A percentile compares a stretch with the other conserved stretches of the same genome.
Evolutionary conservation across 2,113 vertebrate genomes (phyloP).

Genomic region (Cyanoliseus patagonus): DNA sequence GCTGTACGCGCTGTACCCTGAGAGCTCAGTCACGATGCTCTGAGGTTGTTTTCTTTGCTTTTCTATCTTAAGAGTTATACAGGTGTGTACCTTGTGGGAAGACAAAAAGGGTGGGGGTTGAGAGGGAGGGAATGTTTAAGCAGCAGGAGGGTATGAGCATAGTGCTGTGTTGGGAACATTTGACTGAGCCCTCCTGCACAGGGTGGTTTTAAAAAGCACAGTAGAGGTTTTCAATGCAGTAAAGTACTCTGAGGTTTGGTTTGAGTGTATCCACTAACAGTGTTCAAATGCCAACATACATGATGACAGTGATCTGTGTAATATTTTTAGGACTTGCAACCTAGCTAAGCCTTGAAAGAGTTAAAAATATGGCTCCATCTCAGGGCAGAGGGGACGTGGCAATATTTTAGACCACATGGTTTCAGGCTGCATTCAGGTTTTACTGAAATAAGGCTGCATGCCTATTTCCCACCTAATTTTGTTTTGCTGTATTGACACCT

Average conservation of each 20-base stretch:
- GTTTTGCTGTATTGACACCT: not conserved
- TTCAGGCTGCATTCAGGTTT: not conserved
- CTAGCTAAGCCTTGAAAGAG: not conserved
- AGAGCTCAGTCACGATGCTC: not conserved
- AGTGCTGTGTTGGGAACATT: not conserved
- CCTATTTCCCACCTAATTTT: not conserved
- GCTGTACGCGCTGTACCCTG: slow-evolving; percentile 64
- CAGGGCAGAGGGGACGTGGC: not conserved
- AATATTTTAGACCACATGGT: not conserved
- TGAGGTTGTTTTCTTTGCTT: slow-evolving; percentile 38
- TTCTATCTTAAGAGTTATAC: not conserved
- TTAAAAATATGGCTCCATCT: not conserved
- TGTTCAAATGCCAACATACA: not conserved
- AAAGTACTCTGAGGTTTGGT: not conserved
- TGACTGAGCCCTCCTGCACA: not conserved
- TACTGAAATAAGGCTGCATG: not conserved
- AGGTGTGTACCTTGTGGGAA: slow-evolving; percentile 28
- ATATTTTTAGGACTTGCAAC: not conserved
- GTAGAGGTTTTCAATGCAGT: not conserved
- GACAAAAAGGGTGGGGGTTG: not conserved
- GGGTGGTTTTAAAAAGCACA: not conserved
- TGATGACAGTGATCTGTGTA: not conserved
- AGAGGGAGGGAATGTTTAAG: slow-evolving; percentile 5
- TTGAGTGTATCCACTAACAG: not conserved
- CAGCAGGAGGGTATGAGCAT: not conserved